phyloP scores from a whole-genome alignment of 2,113 vertebrate species.

The Pipra filicauda region DNA sequence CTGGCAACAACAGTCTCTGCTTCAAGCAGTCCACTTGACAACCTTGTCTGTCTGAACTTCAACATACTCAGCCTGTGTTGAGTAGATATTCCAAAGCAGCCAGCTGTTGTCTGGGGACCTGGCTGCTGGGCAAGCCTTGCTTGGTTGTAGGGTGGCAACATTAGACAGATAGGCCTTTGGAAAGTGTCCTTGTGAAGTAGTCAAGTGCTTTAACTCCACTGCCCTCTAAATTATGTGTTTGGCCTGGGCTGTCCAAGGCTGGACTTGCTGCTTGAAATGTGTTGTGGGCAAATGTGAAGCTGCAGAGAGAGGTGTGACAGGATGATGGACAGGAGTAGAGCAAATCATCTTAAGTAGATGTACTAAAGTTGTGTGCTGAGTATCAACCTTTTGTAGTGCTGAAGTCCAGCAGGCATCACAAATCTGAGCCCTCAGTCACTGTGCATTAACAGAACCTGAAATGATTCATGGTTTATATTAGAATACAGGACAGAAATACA shows the following conservation, averaged over 20 bases:
- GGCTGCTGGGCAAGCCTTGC: neutral
- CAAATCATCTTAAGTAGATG: neutral
- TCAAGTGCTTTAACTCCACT: neutral
- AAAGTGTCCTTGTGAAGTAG: neutral
- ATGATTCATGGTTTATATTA: neutral
- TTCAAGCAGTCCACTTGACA: neutral
- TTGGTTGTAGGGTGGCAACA: fast-evolving
- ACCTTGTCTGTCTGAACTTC: neutral
- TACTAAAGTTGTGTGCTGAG: neutral
- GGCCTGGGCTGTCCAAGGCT: neutral
- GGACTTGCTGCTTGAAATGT: neutral
- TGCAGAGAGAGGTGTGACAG: neutral
- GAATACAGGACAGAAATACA: neutral
- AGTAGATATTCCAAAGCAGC: neutral
- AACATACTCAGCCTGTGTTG: neutral
- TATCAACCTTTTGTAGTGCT: neutral
- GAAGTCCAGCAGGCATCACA: neutral
- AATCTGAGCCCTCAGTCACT: neutral
- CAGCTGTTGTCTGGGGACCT: neutral
- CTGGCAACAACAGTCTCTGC: neutral
- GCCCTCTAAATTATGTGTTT: neutral
- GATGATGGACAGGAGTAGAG: neutral
- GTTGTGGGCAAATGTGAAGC: neutral
- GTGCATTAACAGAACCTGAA: neutral
- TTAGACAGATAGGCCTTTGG: neutral